Conservation (phyloP, 2,113 vertebrate species). For the Ailuropoda melanoleuca region DNA sequence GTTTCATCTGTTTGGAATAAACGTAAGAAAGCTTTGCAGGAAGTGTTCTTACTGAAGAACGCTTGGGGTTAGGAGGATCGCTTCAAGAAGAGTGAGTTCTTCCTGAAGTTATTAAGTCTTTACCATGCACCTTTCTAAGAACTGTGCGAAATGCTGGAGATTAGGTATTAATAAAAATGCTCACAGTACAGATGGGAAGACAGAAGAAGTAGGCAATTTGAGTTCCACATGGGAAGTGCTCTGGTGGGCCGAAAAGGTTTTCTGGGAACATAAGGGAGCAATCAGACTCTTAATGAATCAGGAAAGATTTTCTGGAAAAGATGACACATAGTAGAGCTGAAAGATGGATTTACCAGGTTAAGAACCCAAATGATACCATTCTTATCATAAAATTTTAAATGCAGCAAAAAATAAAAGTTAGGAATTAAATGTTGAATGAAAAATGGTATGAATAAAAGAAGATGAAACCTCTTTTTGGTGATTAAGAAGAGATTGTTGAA, state of each 20-base stretch:
- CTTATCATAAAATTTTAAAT: not conserved
- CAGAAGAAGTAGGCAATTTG: not conserved
- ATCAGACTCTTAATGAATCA: not conserved
- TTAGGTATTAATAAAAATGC: not conserved
- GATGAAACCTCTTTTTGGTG: not conserved
- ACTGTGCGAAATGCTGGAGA: not conserved
- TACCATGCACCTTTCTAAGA: not conserved
- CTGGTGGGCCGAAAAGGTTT: not conserved
- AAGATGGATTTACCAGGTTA: conserved; percentile 9
- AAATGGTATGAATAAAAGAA: conserved; percentile 29
- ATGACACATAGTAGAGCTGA: not conserved
- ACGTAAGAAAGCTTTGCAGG: not conserved
- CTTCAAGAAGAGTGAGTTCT: not conserved
- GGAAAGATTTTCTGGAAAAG: not conserved
- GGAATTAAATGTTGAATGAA: conserved; percentile 28
- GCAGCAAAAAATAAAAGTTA: conserved; percentile 7
- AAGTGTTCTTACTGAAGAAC: not conserved
- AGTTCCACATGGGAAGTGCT: not conserved
- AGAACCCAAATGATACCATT: not conserved
- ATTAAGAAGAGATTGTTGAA: not conserved
- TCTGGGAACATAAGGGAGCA: not conserved
- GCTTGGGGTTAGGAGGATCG: not conserved
- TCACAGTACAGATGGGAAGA: not conserved
- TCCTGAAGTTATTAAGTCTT: conserved; percentile 19
- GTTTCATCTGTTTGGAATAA: not conserved